phyloP scores from a whole-genome alignment of 2,113 vertebrate genomes.

The Perca fluviatilis region DNA sequence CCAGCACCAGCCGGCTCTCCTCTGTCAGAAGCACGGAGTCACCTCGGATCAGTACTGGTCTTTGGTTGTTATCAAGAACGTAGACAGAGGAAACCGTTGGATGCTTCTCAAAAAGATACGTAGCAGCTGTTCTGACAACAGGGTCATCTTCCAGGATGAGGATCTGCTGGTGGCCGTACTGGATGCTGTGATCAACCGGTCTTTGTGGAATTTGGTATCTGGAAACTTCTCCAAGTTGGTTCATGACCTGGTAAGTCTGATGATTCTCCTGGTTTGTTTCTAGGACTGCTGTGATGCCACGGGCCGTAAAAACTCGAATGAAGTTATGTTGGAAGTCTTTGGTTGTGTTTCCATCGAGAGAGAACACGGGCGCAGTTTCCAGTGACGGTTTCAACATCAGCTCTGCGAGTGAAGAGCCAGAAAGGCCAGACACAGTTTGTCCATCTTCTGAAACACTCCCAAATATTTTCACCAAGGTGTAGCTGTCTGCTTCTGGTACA shows the following conservation, averaged over 20 bases:
- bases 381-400: slow-evolving; percentile 44
- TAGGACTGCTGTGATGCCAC: slow-evolving; percentile 41
- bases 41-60: slow-evolving; percentile 46
- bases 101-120: slow-evolving; percentile 48
- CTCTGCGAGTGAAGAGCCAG: slow-evolving; percentile 46
- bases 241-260: slow-evolving; percentile 48
- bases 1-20: slow-evolving; percentile 64
- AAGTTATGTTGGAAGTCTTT: slow-evolving; percentile 48
- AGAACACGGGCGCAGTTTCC: slow-evolving; percentile 32
- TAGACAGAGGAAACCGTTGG: slow-evolving; percentile 45
- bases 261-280: slow-evolving; percentile 43
- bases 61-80: slow-evolving; percentile 43
- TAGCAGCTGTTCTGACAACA: slow-evolving; percentile 27
- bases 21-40: slow-evolving; percentile 35
- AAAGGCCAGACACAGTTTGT: slow-evolving; percentile 49
- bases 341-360: slow-evolving; percentile 51
- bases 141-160: slow-evolving; percentile 45
- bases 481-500: slow-evolving; percentile 13
- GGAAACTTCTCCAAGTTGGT: not conserved
- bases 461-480: slow-evolving; percentile 55
- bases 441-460: slow-evolving; percentile 48
- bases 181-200: slow-evolving; percentile 39
- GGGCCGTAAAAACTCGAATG: slow-evolving; percentile 16
- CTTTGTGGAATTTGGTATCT: slow-evolving; percentile 21
- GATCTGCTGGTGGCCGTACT: slow-evolving; percentile 67